Evolutionary conservation across 2,797 vertebrate genomes (phyloP), one percentile per base, ranked within the genome.

Genomic region (Fundulus diaphanus): DNA sequence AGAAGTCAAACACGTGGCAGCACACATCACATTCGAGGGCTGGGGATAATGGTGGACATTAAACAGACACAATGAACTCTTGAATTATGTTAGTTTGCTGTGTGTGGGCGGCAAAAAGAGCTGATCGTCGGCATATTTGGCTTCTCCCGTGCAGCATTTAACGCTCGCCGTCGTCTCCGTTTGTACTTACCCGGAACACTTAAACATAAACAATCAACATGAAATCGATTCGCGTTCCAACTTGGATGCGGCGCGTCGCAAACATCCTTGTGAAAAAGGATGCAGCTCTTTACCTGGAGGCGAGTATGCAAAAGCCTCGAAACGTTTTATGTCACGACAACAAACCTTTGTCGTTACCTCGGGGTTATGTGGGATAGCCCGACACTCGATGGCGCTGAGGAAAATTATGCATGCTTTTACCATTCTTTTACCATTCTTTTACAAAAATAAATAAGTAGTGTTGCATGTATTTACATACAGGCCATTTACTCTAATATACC

Each of bases 1-100:
- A 95, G 85, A 91, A 89, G 63, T 93, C 92, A 93, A 88, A 93
- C 91, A 92, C 77, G 88, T 90, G 85, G 89, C 87, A 87, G 86
- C 87, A 83, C 87, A 87, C 90, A 83, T 79, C 83, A 88, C 87
- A 85, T 84, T 83, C 84, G 61, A 79, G 85, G 86, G 89, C 83
- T 87, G 87, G 81, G 88, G 40, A 66, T 16, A 91, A 90, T 29
- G 76, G 85, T 89, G 91, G 86, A 89, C 87, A 76, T 93, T 90
- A 89, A 86, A 93, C 86, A 94, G 76, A 90, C 76, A 40, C 85
- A 80, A 81, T 74, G 69, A 80, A 75, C 82, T 77, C 46, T 78
- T 78, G 70, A 31, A 66, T 79, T 56, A 72, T 79, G 80, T 70
- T 1, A 4, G 15, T 35, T 75, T 52, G 74, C 72, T 68, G 74